Percentiles rank a stretch among this genome's conserved stretches.
Evolutionary conservation across 2,888 invertebrate genomes (phyloP).

Genomic region (Meloe dianella): DNA sequence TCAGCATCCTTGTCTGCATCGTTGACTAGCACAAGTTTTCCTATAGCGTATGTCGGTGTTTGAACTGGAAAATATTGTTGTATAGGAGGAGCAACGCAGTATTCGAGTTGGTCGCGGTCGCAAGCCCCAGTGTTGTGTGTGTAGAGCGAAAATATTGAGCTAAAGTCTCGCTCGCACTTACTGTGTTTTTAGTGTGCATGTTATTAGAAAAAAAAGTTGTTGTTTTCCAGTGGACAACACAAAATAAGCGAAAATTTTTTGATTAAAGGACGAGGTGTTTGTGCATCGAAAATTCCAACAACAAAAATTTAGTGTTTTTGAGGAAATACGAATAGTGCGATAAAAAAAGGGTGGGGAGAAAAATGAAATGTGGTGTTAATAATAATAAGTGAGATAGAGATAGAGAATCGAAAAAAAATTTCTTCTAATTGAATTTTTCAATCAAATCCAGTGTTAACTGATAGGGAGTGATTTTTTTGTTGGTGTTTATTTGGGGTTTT

Average conservation of each 20-base stretch:
- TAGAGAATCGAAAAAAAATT: not conserved
- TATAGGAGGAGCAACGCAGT: constrained; percentile 53
- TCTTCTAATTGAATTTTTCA: too few species aligned
- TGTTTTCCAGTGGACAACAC: too few species aligned
- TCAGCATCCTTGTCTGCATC: constrained; percentile 44
- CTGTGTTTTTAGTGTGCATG: too few species aligned
- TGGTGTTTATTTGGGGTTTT: not conserved
- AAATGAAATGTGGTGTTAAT: constrained; percentile 21
- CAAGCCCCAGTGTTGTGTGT: constrained; percentile 52
- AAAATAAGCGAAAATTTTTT: too few species aligned
- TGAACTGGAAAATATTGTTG: constrained; percentile 30
- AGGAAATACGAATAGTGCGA: not conserved
- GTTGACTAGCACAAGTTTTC: constrained; percentile 31
- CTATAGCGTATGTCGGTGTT: constrained; percentile 38
- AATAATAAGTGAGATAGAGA: not conserved
- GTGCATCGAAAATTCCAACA: not conserved
- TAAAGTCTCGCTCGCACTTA: constrained; percentile 12
- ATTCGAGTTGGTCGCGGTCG: constrained; percentile 46
- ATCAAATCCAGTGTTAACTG: not conserved
- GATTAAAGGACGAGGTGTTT: too few species aligned
- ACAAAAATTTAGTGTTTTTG: not conserved
- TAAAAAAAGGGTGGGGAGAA: constrained; percentile 6
- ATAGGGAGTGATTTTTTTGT: not conserved
- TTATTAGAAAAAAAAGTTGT: too few species aligned
- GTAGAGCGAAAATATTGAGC: constrained; percentile 52